Base-by-base conservation (phyloP, 1,140 invertebrate genomes). In the Asobara japonica region DNA sequence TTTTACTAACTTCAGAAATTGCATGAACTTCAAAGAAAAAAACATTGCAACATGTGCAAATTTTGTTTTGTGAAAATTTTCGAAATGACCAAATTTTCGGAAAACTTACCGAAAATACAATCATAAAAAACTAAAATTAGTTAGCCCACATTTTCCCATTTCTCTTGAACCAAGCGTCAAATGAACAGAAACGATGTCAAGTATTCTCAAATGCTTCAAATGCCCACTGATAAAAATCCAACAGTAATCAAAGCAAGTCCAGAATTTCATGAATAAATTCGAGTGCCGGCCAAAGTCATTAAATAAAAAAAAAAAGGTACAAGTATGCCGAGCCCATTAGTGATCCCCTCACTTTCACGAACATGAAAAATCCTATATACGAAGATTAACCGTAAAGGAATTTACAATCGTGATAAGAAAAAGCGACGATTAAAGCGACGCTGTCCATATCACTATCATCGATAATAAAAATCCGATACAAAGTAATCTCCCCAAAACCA, bases 381-480 rank as follows among this genome's bases (percentile, higher is more conserved):
- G 6, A 13, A 45, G 41, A 45, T 45, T 45, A 45, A 1, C 3
- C n/a, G 1, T 45, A 1, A 45, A 18, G 22, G 51, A 56, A 56
- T 56, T 56, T 27, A 56, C 18, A 18, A 22, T 25, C 16, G 8
- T 10, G 22, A 56, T 56, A 27, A 56, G 18, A 56, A 18, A 56
- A 27, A 5, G 5, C 51, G 31, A 22, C 51, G 18, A 27, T 56
- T 2, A 7, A 25, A 22, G 25, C 18, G 18, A 13, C 18, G 51
- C 22, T 56, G 7, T 56, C 51, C 18, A 16, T 16, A 56, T 56
- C 51, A 56, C 13, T 56, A 56, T 56, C 22, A 25, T 7, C 22
- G 51, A 56, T 56, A 27, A 56, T 56, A 56, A 56, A 56, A 56
- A 18, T 10, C 51, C 51, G 20, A 56, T 56, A 56, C 41, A 27